phyloP scores from a whole-genome alignment of 2,797 vertebrate genomes.

The Onychomys torridus region DNA sequence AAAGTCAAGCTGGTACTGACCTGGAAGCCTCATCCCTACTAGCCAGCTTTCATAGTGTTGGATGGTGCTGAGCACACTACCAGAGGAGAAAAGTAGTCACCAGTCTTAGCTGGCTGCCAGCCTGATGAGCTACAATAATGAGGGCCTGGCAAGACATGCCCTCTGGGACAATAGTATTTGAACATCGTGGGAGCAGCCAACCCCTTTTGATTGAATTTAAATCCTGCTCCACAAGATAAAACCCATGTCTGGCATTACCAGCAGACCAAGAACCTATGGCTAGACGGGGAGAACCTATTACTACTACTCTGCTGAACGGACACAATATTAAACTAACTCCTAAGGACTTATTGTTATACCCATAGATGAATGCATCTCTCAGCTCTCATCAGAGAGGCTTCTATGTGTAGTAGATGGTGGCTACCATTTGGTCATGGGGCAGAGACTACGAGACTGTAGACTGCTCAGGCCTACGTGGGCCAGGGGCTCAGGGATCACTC shows the following conservation, averaged over 20 bases:
- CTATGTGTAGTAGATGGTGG: background rate
- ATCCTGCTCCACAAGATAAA: background rate
- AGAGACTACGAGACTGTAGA: background rate
- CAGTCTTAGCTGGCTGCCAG: no score
- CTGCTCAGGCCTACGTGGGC: background rate
- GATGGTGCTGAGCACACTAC: background rate
- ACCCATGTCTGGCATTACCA: background rate
- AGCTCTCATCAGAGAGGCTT: background rate
- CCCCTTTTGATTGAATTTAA: background rate
- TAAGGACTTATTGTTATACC: background rate
- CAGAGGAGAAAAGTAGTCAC: background rate
- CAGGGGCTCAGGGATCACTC: background rate
- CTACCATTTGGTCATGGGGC: background rate
- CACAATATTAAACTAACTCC: background rate
- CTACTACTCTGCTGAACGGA: background rate
- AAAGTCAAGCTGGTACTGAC: background rate
- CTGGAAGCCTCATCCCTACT: background rate
- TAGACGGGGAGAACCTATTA: background rate
- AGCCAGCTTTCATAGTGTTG: background rate
- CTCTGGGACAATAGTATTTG: background rate
- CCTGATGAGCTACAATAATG: background rate
- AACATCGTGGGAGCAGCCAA: background rate
- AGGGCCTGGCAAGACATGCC: background rate
- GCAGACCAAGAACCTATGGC: background rate
- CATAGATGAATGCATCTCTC: background rate